A percentile compares a stretch with the other conserved stretches of the same genome.
Conservation (phyloP, 2,797 vertebrate genomes). For the Catamblyrhynchus diadema region DNA sequence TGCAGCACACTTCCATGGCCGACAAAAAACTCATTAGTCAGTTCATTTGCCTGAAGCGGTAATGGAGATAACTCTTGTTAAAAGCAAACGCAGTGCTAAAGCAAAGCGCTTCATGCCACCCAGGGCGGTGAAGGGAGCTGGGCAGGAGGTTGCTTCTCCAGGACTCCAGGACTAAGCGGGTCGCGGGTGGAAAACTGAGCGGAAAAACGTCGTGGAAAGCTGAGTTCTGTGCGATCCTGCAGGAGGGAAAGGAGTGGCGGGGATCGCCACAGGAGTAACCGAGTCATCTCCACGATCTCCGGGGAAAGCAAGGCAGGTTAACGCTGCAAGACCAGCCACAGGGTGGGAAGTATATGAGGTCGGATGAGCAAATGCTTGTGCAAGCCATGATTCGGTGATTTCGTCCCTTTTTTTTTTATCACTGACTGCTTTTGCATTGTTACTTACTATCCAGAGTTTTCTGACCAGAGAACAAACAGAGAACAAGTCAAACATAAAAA, state of each 20-base stretch:
- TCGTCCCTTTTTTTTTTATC: neutral
- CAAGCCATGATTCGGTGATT: neutral
- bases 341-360: neutral
- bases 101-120: neutral
- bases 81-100: neutral
- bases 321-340: neutral
- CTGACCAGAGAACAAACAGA: neutral
- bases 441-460: neutral
- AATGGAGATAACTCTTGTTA: conserved; percentile 26
- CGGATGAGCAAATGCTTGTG: neutral
- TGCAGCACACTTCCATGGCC: conserved; percentile 67
- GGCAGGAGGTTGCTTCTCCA: neutral
- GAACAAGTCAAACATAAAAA: neutral
- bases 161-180: neutral
- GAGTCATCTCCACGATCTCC: neutral
- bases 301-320: neutral
- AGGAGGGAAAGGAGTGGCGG: neutral
- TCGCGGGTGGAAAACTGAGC: neutral
- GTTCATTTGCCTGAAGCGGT: conserved; percentile 70
- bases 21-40: conserved; percentile 76
- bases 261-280: neutral
- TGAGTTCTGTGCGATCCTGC: neutral
- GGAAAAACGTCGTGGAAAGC: neutral
- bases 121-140: neutral
- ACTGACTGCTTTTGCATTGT: neutral